Base-by-base conservation (phyloP, 2,888 invertebrate genomes). In the Blastobasis lacticolella region DNA sequence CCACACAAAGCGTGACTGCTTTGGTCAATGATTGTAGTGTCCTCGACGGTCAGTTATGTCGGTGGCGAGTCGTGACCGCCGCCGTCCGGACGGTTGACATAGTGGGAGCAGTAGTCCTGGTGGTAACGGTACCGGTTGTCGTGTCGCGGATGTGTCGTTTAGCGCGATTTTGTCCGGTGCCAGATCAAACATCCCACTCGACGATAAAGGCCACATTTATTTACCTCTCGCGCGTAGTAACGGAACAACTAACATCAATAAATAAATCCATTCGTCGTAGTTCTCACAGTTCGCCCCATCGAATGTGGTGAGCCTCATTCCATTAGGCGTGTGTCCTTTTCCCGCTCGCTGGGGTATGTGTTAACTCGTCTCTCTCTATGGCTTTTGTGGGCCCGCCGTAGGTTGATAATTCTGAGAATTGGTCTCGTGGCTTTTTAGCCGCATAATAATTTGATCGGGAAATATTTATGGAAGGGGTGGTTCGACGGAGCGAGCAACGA, bases 401-500 rank as follows among this genome's bases (percentile, higher is more conserved):
- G 75, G 74, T 69, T 64, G 73, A 62, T 62, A 71, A 67, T 86
- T 87, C 87, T 71, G 63, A 76, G 87, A 87, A 87, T 76, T 64
- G 78, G 72, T 72, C 81, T 84, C 77, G 79, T 82, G 80, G 84
- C 78, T 80, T 83, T 86, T 87, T 78, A 76, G 72, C 72, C 75
- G 80, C 78, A 82, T 84, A 81, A 85, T 86, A 86, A 87, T 87
- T 87, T 85, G 84, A 87, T 88, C 81, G 85, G 87, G 85, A 85
- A 88, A 87, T 87, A 87, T 87, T 87, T 86, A 85, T 86, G 82
- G 85, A 85, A 83, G 78, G 86, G 84, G 81, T 83, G 81, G 76
- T 77, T 78, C 81, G 79, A 75, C 81, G 78, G 71, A 66, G 63
- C 71, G 68, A 79, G 71, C 72, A 66, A 86, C 86, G 80, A 83